Conservation (phyloP, 2,797 vertebrate genomes). For the Nasua narica region DNA sequence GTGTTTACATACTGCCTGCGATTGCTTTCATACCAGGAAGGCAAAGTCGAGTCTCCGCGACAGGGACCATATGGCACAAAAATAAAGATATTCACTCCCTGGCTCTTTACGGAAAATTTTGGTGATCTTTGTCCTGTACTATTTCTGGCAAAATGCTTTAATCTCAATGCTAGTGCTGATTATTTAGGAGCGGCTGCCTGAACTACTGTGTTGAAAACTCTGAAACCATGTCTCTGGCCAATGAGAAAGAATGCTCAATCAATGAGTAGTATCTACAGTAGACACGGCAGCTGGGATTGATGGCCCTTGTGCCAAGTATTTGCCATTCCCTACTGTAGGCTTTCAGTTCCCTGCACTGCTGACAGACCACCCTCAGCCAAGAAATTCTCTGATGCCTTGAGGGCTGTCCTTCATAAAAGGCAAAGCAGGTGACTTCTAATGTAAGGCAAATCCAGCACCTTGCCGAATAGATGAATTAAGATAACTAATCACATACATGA, state of each 20-base stretch:
- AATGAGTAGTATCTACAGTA: neutral
- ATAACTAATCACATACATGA: neutral
- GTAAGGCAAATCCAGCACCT: neutral
- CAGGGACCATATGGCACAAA: neutral
- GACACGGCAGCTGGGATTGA: neutral
- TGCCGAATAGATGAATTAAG: neutral
- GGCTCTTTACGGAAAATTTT: neutral
- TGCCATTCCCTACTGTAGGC: neutral
- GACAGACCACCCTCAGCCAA: neutral
- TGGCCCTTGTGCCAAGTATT: neutral
- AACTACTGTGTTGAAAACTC: neutral
- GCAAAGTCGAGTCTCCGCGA: neutral
- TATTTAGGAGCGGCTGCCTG: neutral
- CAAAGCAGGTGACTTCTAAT: neutral
- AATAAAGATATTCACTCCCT: neutral
- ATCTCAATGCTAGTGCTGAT: neutral
- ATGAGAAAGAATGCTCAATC: neutral
- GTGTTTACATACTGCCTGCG: neutral
- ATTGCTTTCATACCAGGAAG: neutral
- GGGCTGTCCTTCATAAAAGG: neutral
- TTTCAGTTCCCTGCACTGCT: neutral
- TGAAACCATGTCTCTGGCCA: neutral
- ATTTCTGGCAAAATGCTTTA: neutral
- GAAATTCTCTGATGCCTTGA: neutral
- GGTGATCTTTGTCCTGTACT: neutral